These are phyloP conservation scores for Varanus salvator DNA, from an alignment of 2,113 vertebrate species.

Conservation along the genomic window DNA sequence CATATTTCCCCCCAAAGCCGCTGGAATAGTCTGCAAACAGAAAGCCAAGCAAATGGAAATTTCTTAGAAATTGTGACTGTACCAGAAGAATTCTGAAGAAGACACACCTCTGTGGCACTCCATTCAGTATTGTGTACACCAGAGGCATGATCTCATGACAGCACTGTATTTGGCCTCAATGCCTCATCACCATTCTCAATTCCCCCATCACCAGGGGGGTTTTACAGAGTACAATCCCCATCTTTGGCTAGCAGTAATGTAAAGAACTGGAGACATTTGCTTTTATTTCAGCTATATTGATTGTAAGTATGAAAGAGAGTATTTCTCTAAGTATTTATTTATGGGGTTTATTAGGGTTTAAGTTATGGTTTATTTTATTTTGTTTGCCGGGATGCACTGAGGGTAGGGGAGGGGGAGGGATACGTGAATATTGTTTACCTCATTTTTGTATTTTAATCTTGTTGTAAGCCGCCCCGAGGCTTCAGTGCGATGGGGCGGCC, in stretches of 20 bases:
- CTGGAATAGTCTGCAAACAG: slow-evolving; percentile 86
- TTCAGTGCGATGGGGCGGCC: too few relatives aligned
- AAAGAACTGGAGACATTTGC: neutral
- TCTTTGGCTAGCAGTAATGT: neutral
- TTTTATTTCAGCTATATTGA: neutral
- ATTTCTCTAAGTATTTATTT: too few relatives aligned
- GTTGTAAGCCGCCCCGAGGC: too few relatives aligned
- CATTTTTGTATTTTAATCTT: too few relatives aligned
- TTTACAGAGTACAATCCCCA: neutral
- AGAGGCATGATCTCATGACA: neutral
- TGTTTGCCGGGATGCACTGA: too few relatives aligned
- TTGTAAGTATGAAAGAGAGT: neutral
- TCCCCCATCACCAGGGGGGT: too few relatives aligned
- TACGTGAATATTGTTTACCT: too few relatives aligned
- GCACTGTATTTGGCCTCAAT: neutral
- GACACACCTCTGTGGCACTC: neutral
- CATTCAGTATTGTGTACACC: neutral
- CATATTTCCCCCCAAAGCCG: slow-evolving; percentile 92
- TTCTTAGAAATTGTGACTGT: neutral
- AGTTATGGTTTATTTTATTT: too few relatives aligned
- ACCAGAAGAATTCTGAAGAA: neutral
- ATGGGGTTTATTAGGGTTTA: too few relatives aligned
- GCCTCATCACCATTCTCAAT: neutral
- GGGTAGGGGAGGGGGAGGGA: too few relatives aligned
- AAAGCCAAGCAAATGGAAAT: slow-evolving; percentile 31